A percentile compares a stretch with the other conserved stretches of the same genome.
Evolutionary conservation across 2,888 invertebrate genomes (phyloP).

Genomic region (Leptopilina syphax): DNA sequence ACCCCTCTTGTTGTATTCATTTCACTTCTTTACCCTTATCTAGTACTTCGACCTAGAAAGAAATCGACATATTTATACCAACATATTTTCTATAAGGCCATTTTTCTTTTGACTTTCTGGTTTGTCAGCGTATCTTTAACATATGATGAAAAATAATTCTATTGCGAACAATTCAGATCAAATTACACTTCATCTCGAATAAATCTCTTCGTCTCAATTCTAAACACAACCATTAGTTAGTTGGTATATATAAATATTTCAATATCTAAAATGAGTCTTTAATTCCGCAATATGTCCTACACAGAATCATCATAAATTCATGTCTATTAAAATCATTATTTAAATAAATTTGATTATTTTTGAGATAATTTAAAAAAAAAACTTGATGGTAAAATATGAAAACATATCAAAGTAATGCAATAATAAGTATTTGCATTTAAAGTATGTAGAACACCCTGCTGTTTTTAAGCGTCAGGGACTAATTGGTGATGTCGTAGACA

Average conservation of each 20-base stretch:
- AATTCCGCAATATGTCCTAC: too few relatives aligned
- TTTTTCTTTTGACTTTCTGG: slow-evolving; percentile 12
- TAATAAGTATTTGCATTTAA: slow-evolving; percentile 62
- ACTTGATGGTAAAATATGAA: slow-evolving; percentile 51
- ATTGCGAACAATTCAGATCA: too few relatives aligned
- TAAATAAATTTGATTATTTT: too few relatives aligned
- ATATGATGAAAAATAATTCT: neutral
- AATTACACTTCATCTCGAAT: too few relatives aligned
- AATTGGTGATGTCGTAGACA: slow-evolving; percentile 76
- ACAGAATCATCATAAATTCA: too few relatives aligned
- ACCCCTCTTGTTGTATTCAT: slow-evolving; percentile 70
- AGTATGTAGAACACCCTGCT: slow-evolving; percentile 70
- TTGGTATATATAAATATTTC: too few relatives aligned
- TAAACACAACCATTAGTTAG: too few relatives aligned
- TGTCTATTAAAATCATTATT: too few relatives aligned
- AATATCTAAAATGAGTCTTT: too few relatives aligned
- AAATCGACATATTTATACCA: slow-evolving; percentile 64
- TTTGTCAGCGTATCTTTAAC: slow-evolving; percentile 4
- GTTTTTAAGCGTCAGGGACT: slow-evolving; percentile 76
- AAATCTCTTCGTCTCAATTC: too few relatives aligned
- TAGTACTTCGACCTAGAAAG: slow-evolving; percentile 64
- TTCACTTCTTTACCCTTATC: slow-evolving; percentile 74
- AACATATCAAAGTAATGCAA: slow-evolving; percentile 62
- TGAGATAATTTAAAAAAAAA: too few relatives aligned
- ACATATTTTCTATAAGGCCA: slow-evolving; percentile 16